Percentiles rank a stretch among this genome's conserved stretches.
phyloP scores from a whole-genome alignment of 2,113 vertebrate species.

The Atherinomorus stipes region DNA sequence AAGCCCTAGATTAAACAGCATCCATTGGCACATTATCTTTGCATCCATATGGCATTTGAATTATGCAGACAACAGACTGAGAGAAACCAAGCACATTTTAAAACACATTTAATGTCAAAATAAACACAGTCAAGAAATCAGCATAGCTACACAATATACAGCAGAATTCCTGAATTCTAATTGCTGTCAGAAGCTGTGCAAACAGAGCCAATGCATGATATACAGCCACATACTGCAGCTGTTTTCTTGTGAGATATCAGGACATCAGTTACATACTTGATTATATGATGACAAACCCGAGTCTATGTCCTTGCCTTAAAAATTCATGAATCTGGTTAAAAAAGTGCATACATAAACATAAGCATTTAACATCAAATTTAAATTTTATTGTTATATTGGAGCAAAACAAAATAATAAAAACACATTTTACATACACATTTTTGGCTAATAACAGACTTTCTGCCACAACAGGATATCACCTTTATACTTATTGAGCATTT shows the following conservation, averaged over 20 bases:
- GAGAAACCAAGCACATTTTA: constrained; percentile 22
- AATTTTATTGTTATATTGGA: constrained; percentile 4
- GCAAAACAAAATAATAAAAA: not conserved
- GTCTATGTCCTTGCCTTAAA: constrained; percentile 22
- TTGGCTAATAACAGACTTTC: constrained; percentile 27
- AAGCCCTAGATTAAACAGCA: constrained; percentile 60
- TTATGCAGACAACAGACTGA: constrained; percentile 41
- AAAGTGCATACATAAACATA: constrained; percentile 30
- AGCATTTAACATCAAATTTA: constrained; percentile 20
- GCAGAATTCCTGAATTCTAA: constrained; percentile 8
- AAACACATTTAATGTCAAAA: constrained; percentile 70
- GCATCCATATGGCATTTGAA: constrained; percentile 47
- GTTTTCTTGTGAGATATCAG: constrained; percentile 18
- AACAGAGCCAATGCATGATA: constrained; percentile 20
- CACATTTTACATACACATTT: constrained; percentile 17
- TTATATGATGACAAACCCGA: constrained; percentile 2
- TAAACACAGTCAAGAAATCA: constrained; percentile 44
- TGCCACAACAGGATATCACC: not conserved
- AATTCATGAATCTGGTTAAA: constrained; percentile 27
- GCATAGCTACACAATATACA: constrained; percentile 42
- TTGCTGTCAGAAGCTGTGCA: constrained; percentile 33
- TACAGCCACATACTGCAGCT: constrained; percentile 4
- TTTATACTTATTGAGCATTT: constrained; percentile 2
- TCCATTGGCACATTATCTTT: constrained; percentile 46
- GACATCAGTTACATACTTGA: constrained; percentile 13